These are phyloP conservation scores for Diploscapter pachys DNA, from an alignment of 1,140 invertebrate genomes.

Conservation along the genomic window DNA sequence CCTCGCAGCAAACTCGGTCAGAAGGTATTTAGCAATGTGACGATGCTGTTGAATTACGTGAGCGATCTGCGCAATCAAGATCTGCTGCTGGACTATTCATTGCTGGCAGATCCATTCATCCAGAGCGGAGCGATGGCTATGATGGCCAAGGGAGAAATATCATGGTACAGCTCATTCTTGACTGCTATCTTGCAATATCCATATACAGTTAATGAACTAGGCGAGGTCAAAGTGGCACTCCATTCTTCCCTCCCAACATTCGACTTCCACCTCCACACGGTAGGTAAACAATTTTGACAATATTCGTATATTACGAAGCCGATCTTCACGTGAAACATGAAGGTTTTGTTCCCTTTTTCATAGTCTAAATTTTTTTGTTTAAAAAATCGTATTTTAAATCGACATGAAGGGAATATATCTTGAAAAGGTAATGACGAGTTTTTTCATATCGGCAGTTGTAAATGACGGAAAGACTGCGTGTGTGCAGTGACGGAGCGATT, in stretches of 20 bases:
- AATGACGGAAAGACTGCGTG: too few relatives aligned
- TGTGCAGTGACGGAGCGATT: too few relatives aligned
- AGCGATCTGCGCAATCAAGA: conserved; percentile 50
- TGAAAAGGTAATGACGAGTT: too few relatives aligned
- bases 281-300: background rate
- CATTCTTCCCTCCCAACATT: conserved; percentile 56
- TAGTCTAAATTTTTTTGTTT: too few relatives aligned
- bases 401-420: too few relatives aligned
- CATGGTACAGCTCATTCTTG: conserved; percentile 29
- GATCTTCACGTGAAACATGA: too few relatives aligned
- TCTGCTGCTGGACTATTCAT: conserved; percentile 53
- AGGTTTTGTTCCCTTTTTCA: too few relatives aligned
- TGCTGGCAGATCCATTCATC: conserved; percentile 53
- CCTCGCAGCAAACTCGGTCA: conserved; percentile 1
- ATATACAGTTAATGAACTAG: conserved; percentile 32
- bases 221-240: conserved; percentile 51
- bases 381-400: too few relatives aligned
- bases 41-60: conserved; percentile 51
- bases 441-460: too few relatives aligned
- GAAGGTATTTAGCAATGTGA: conserved; percentile 42
- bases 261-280: conserved; percentile 54
- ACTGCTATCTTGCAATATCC: background rate
- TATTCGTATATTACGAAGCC: too few relatives aligned
- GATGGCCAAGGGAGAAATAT: conserved; percentile 55
- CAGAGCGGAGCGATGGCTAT: conserved; percentile 54